Evolutionary conservation across 2,797 vertebrate genomes (phyloP).

Genomic region (Enteromius treurensis): DNA sequence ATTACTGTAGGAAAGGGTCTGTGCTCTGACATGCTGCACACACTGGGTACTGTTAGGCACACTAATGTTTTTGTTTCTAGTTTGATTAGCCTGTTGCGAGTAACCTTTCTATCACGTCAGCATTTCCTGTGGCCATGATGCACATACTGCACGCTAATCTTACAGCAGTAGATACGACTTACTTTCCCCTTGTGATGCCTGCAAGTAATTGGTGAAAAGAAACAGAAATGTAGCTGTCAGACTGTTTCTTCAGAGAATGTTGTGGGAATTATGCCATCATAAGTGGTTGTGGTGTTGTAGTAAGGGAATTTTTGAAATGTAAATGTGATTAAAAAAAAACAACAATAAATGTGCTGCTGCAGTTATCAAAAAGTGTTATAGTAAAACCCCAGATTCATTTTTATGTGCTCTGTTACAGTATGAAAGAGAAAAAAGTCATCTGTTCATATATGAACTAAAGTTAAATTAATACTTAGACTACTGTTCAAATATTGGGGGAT

Average conservation of each 20-base stretch:
- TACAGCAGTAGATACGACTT: conserved; percentile 2
- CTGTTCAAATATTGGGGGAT: background rate
- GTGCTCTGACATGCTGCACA: background rate
- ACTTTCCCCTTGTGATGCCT: conserved; percentile 27
- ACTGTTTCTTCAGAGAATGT: conserved; percentile 23
- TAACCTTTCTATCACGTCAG: background rate
- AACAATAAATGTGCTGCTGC: conserved; percentile 20
- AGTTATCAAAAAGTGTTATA: conserved; percentile 32
- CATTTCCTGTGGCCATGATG: background rate
- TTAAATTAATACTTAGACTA: background rate
- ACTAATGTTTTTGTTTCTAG: conserved; percentile 11
- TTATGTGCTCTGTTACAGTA: background rate
- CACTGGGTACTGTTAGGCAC: background rate
- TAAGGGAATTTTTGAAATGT: conserved; percentile 25
- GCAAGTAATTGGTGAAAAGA: conserved; percentile 24
- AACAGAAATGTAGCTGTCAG: conserved; percentile 27
- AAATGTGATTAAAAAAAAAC: conserved; percentile 22
- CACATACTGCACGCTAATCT: background rate
- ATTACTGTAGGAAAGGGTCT: background rate
- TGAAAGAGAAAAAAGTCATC: background rate
- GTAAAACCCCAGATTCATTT: background rate
- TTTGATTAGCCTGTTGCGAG: background rate
- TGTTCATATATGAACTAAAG: conserved; percentile 18
- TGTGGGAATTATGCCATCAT: conserved; percentile 17
- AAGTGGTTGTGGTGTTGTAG: conserved; percentile 5